Percentiles rank a stretch among this genome's conserved stretches.
Conservation (phyloP, 2,888 invertebrate species). For the Pogonocherus hispidulus region DNA sequence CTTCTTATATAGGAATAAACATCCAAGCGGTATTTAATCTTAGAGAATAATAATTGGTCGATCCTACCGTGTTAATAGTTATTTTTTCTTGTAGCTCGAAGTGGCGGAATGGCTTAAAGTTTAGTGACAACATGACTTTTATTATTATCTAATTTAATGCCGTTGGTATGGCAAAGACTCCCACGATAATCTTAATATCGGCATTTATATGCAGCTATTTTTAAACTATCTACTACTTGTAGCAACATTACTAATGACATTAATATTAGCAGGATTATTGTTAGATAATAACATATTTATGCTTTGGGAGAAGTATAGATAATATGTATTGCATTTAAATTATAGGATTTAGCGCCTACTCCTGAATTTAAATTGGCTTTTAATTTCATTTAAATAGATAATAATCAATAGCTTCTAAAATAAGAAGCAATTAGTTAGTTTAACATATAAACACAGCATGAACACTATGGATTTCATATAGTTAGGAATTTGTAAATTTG, state of each 20-base stretch:
- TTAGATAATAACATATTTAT: background rate
- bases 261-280: background rate
- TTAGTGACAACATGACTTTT: no score
- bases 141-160: no score
- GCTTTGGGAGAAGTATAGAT: background rate
- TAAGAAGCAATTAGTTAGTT: slow-evolving; percentile 16
- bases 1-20: no score
- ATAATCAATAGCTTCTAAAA: slow-evolving; percentile 4
- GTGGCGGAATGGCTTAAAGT: no score
- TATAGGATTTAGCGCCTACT: slow-evolving; percentile 6
- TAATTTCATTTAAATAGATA: slow-evolving; percentile 18
- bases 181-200: background rate
- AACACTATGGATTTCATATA: slow-evolving; percentile 9
- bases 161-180: background rate
- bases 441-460: slow-evolving; percentile 11
- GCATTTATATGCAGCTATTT: background rate
- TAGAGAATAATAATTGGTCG: no score
- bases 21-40: no score
- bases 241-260: background rate
- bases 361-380: slow-evolving; percentile 2
- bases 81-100: no score
- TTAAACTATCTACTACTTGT: background rate
- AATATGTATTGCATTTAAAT: slow-evolving; percentile 10
- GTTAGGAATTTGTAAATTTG: background rate
- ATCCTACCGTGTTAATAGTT: no score